Evolutionary conservation across 2,888 invertebrate genomes (phyloP).

Genomic region (Laspeyria flexula): DNA sequence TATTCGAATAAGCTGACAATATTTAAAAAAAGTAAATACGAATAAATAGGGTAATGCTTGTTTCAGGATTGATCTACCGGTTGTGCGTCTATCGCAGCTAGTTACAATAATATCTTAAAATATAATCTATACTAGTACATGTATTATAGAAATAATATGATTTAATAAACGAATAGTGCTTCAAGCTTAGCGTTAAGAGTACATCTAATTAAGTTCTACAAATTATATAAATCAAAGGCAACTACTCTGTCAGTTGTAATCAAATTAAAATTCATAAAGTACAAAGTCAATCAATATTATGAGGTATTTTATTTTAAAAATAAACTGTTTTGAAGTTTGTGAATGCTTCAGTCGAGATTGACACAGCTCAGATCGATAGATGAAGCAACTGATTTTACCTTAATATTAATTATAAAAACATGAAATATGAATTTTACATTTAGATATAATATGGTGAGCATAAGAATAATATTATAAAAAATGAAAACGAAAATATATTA

Average conservation of each 20-base stretch:
- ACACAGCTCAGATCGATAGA: too few species aligned
- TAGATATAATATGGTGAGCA: slow-evolving; percentile 8
- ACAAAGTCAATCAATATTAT: neutral
- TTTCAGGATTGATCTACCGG: slow-evolving; percentile 44
- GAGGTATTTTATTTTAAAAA: too few species aligned
- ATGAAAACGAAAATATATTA: slow-evolving; percentile 22
- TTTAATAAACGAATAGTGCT: slow-evolving; percentile 61
- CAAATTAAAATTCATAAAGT: neutral
- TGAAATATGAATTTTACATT: slow-evolving; percentile 26
- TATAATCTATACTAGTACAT: slow-evolving; percentile 64
- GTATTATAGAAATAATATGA: slow-evolving; percentile 54
- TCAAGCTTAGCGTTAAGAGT: slow-evolving; percentile 54
- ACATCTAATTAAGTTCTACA: slow-evolving; percentile 43
- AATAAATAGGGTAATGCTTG: slow-evolving; percentile 36
- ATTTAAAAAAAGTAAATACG: slow-evolving; percentile 25
- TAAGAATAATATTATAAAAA: slow-evolving; percentile 21
- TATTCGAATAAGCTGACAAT: slow-evolving; percentile 6
- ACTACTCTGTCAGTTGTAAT: slow-evolving; percentile 43
- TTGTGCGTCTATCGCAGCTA: slow-evolving; percentile 63
- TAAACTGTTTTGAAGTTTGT: neutral
- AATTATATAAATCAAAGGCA: slow-evolving; percentile 47
- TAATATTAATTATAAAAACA: slow-evolving; percentile 10
- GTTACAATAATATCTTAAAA: slow-evolving; percentile 63
- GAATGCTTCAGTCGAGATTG: too few species aligned
- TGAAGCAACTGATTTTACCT: neutral